These are phyloP conservation scores for Takifugu ocellatus DNA, from an alignment of 2,797 vertebrate genomes.

Conservation along the genomic window DNA sequence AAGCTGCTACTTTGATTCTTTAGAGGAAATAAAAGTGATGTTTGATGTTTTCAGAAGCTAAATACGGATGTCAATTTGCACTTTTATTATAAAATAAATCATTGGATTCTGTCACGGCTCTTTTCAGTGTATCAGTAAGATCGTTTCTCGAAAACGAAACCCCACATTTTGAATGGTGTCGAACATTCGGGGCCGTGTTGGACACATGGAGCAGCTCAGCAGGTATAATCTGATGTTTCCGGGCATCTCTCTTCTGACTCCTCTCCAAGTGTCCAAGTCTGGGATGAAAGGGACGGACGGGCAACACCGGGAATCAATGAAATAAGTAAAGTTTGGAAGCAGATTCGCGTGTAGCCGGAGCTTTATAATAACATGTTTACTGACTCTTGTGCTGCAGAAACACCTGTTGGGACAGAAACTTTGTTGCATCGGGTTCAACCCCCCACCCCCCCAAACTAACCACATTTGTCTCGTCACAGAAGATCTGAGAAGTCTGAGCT, in stretches of 20 bases:
- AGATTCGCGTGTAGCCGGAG: no score
- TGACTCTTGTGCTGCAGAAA: not conserved
- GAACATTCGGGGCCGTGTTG: not conserved
- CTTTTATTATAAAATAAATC: no score
- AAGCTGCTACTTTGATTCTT: no score
- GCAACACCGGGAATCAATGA: not conserved
- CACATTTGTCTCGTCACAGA: no score
- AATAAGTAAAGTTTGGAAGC: slow-evolving; percentile 23
- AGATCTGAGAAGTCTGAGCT: no score
- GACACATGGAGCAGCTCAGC: not conserved
- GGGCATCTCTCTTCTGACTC: not conserved
- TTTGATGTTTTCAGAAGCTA: no score
- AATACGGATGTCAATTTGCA: no score
- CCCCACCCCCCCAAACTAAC: no score
- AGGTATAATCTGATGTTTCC: not conserved
- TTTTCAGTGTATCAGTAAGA: not conserved
- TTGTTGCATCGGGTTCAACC: no score
- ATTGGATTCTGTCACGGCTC: not conserved
- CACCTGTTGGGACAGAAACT: no score
- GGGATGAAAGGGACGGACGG: not conserved
- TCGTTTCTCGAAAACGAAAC: not conserved
- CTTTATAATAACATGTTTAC: no score
- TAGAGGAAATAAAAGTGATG: no score
- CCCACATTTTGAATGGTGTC: not conserved
- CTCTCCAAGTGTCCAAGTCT: not conserved